Percentiles rank a stretch among this genome's conserved stretches.
These are phyloP conservation scores for Cephus cinctus DNA, from an alignment of 1,140 invertebrate species.

Conservation along the genomic window DNA sequence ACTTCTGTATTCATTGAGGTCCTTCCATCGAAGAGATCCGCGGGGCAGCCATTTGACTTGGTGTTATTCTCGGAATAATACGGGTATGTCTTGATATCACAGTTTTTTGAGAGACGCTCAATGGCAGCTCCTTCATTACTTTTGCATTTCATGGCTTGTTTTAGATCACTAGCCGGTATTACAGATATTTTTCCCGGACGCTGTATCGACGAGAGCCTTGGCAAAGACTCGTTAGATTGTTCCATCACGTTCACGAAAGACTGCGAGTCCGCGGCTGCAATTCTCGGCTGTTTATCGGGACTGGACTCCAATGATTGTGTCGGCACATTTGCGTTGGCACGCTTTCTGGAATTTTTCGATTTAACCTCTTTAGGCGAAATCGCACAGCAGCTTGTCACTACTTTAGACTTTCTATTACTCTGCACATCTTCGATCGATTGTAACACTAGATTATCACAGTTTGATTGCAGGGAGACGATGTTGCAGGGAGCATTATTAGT, in stretches of 20 bases:
- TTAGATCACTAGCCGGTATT: slow-evolving; percentile 33
- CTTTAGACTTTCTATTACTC: slow-evolving; percentile 23
- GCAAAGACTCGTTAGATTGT: slow-evolving; percentile 25
- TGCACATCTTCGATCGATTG: slow-evolving; percentile 35
- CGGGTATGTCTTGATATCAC: slow-evolving; percentile 41
- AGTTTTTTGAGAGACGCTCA: slow-evolving; percentile 35
- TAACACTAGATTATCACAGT: slow-evolving; percentile 52
- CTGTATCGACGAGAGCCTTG: slow-evolving; percentile 25
- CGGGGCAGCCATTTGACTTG: slow-evolving; percentile 33
- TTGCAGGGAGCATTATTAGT: slow-evolving; percentile 33
- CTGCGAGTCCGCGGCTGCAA: slow-evolving; percentile 18
- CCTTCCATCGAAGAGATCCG: slow-evolving; percentile 20
- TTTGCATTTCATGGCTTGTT: slow-evolving; percentile 24
- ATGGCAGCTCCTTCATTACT: slow-evolving; percentile 23
- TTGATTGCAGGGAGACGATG: slow-evolving; percentile 41
- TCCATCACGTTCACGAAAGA: slow-evolving; percentile 20
- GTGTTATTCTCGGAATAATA: slow-evolving; percentile 27
- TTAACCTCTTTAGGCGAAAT: slow-evolving; percentile 30
- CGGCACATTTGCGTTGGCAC: slow-evolving; percentile 33
- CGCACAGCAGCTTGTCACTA: slow-evolving; percentile 9
- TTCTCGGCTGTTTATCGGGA: slow-evolving; percentile 49
- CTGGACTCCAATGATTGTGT: slow-evolving; percentile 38
- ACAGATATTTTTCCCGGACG: slow-evolving; percentile 34
- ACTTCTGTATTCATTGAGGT: slow-evolving; percentile 10
- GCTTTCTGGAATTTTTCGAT: slow-evolving; percentile 46